Conservation (phyloP, 1,140 invertebrate species). For the Theocolax elegans region DNA sequence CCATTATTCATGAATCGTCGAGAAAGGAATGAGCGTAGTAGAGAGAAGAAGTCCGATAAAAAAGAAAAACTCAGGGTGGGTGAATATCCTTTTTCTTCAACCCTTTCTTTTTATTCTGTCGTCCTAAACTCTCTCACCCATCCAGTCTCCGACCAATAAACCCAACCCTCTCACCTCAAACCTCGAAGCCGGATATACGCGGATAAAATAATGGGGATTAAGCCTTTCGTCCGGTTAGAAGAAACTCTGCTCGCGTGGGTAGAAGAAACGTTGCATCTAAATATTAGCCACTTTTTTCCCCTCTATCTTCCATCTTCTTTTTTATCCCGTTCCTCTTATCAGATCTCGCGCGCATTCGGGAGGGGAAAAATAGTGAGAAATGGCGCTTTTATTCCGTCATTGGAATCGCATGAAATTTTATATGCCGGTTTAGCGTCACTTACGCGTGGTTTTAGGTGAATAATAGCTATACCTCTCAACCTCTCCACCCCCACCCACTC, state of each 20-base stretch:
- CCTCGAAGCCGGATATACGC: neutral
- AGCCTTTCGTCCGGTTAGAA: neutral
- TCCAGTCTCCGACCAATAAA: conserved; percentile 15
- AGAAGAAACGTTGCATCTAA: neutral
- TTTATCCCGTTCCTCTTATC: neutral
- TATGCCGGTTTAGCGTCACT: conserved; percentile 1
- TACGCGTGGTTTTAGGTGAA: neutral
- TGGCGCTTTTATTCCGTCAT: neutral
- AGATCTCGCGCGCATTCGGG: too few relatives aligned
- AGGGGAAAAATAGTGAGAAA: neutral
- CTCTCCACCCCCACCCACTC: too few relatives aligned
- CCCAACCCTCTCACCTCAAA: neutral
- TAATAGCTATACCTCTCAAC: too few relatives aligned
- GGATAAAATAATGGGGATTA: conserved; percentile 30
- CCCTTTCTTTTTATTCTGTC: conserved; percentile 9
- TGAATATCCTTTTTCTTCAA: neutral
- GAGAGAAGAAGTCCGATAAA: conserved; percentile 16
- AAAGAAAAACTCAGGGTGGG: conserved; percentile 1
- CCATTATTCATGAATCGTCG: conserved; percentile 36
- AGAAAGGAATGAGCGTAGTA: neutral
- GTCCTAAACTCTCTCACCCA: neutral
- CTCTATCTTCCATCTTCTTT: neutral
- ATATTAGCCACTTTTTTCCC: conserved; percentile 2
- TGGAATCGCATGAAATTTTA: conserved; percentile 28
- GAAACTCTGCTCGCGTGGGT: neutral